Conservation (phyloP, 2,113 vertebrate species). For the Herpetotheres cachinnans region DNA sequence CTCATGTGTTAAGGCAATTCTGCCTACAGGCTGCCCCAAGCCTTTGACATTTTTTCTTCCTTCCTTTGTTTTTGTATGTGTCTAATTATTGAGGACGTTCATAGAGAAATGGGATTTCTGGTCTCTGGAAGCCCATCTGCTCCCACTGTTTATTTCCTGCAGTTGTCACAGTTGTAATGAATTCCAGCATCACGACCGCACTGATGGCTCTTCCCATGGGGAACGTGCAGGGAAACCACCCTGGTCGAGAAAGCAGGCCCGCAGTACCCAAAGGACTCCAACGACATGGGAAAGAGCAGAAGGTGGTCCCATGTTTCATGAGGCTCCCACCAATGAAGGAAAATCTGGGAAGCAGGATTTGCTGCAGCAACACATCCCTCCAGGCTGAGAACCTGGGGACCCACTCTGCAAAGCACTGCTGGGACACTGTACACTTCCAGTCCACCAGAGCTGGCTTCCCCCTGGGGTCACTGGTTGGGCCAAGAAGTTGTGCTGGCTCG, state of each 20-base stretch:
- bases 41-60: not conserved
- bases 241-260: not conserved
- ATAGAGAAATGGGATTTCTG: not conserved
- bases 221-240: not conserved
- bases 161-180: not conserved
- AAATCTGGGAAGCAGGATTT: not conserved
- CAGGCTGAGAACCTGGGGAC: not conserved
- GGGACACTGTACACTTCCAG: not conserved
- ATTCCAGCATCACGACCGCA: not conserved
- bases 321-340: not conserved
- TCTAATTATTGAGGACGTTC: not conserved
- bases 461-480: not conserved
- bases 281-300: not conserved
- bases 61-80: not conserved
- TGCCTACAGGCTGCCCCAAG: not conserved
- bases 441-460: not conserved
- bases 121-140: slow-evolving; percentile 35
- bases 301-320: not conserved
- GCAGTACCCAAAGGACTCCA: not conserved
- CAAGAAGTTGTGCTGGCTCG: not conserved
- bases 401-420: not conserved
- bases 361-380: not conserved
- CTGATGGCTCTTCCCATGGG: not conserved
- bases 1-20: not conserved
- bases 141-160: slow-evolving; percentile 46